Conservation (phyloP, 2,113 vertebrate species). For the Myotis lucifugus region DNA sequence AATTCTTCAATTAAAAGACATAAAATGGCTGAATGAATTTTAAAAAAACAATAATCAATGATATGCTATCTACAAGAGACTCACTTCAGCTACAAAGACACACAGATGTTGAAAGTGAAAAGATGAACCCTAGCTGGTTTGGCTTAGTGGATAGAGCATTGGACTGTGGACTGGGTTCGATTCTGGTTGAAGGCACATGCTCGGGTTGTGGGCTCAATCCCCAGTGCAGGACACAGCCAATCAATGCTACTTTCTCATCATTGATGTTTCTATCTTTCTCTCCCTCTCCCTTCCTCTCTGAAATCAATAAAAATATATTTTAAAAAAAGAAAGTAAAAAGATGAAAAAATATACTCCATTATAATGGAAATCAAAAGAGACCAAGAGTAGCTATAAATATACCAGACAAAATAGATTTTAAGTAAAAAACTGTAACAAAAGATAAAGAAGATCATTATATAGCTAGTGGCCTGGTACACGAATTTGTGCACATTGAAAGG, state of each 20-base stretch:
- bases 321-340: no score
- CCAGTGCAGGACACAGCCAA: no score
- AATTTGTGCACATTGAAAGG: no score
- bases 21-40: not conserved
- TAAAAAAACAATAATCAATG: not conserved
- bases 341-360: not conserved
- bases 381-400: not conserved
- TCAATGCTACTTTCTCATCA: no score
- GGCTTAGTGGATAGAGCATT: no score
- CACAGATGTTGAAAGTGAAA: not conserved
- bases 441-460: not conserved
- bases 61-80: not conserved
- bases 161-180: no score
- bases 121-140: not conserved
- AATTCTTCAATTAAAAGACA: not conserved
- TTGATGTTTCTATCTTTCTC: no score
- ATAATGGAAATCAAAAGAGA: not conserved
- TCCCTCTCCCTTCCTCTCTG: no score
- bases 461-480: not conserved
- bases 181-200: no score
- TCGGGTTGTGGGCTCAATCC: no score
- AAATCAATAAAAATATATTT: no score
- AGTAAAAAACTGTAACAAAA: not conserved
- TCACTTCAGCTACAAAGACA: not conserved
- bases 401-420: not conserved